Percentiles rank a stretch among this genome's conserved stretches.
These are phyloP conservation scores for Pterostichus niger DNA, from an alignment of 2,888 invertebrate species.

Conservation along the genomic window DNA sequence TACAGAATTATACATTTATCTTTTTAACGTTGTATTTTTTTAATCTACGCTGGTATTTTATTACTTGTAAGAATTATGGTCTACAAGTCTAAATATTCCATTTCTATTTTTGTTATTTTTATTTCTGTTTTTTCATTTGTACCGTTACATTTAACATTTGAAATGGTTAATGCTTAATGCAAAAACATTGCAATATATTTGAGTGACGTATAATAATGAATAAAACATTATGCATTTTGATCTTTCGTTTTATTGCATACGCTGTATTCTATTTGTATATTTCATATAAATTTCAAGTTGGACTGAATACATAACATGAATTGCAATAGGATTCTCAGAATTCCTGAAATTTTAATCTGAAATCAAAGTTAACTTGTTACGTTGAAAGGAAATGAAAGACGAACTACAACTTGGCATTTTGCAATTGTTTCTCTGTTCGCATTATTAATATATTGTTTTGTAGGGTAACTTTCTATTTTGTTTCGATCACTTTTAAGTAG, in stretches of 20 bases:
- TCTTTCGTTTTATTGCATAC: constrained; percentile 24
- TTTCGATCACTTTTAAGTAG: constrained; percentile 29
- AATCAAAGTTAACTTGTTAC: neutral
- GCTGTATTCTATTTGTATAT: constrained; percentile 33
- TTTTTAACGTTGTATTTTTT: constrained; percentile 61
- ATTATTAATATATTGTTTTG: constrained; percentile 30
- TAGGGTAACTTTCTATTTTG: constrained; percentile 51
- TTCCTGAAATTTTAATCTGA: constrained; percentile 49
- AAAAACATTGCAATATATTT: constrained; percentile 53
- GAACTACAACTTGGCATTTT: constrained; percentile 21
- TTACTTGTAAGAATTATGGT: constrained; percentile 54
- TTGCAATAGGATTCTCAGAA: constrained; percentile 31
- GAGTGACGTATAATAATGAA: constrained; percentile 58
- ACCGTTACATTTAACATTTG: constrained; percentile 20
- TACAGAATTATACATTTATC: constrained; percentile 60
- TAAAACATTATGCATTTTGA: constrained; percentile 56
- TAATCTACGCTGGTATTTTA: constrained; percentile 40
- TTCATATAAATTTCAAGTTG: constrained; percentile 49
- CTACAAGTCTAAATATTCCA: neutral
- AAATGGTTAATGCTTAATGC: constrained; percentile 13
- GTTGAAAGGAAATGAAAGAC: constrained; percentile 28
- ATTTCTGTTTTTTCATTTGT: constrained; percentile 1
- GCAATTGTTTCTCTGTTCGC: constrained; percentile 31
- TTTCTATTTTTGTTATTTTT: constrained; percentile 25
- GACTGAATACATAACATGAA: constrained; percentile 51